phyloP scores from a whole-genome alignment of 2,113 vertebrate species.

The Cercopithecus mona region DNA sequence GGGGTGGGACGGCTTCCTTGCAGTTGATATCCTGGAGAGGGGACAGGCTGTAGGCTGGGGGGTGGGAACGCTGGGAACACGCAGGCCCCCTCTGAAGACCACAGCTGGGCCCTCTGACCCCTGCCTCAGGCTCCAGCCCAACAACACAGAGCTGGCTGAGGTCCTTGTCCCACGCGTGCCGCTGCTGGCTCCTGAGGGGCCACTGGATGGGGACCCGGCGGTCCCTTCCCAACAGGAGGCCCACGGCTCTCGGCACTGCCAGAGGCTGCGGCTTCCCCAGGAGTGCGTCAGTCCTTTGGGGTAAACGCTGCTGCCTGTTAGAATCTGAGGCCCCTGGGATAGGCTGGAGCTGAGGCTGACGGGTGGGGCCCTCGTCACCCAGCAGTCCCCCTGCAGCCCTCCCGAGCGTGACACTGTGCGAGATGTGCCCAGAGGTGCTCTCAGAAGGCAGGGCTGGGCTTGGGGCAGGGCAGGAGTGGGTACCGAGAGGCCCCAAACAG shows the following conservation, averaged over 20 bases:
- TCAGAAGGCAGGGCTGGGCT: not conserved
- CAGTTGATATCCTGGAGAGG: no score
- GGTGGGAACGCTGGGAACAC: no score
- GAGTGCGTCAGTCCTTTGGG: fast-evolving
- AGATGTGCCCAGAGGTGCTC: not conserved
- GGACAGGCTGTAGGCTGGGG: not conserved
- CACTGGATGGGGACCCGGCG: not conserved
- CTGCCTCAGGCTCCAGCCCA: not conserved
- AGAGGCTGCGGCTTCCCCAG: not conserved
- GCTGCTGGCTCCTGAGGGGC: not conserved
- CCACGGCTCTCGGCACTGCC: fast-evolving
- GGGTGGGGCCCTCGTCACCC: no score
- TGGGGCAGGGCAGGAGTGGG: not conserved
- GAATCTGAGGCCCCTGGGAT: not conserved
- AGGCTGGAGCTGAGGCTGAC: not conserved
- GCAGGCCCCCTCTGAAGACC: not conserved
- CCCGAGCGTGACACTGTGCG: not conserved
- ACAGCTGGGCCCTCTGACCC: not conserved
- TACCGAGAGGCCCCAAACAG: no score
- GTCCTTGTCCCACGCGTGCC: not conserved
- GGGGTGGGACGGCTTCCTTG: not conserved
- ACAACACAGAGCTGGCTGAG: not conserved
- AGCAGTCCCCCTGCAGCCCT: not conserved
- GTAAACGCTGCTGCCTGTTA: not conserved
- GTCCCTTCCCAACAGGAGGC: no score